phyloP scores from a whole-genome alignment of 2,888 invertebrate species.

The Himalopsyche japonica region DNA sequence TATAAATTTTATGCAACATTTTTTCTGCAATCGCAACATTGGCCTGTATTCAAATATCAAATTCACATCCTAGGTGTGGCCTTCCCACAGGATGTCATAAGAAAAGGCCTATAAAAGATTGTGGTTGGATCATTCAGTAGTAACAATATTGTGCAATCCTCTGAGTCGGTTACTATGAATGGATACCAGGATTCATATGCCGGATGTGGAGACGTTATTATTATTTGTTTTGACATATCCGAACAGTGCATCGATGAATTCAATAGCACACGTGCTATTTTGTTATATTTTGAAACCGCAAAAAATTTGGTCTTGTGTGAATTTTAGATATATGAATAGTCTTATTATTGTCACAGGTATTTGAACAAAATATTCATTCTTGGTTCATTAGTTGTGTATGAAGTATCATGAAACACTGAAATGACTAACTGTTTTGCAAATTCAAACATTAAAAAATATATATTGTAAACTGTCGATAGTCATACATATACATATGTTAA shows the following conservation, averaged over 20 bases:
- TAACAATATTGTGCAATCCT: not conserved
- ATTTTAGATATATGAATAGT: not conserved
- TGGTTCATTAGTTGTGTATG: too few species aligned
- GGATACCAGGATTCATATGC: not conserved
- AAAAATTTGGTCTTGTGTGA: not conserved
- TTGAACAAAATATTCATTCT: too few species aligned
- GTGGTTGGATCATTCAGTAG: not conserved
- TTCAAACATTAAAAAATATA: too few species aligned
- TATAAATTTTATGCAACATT: not conserved
- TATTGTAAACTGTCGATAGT: too few species aligned
- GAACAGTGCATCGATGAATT: not conserved
- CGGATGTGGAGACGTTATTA: not conserved
- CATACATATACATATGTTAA: too few species aligned
- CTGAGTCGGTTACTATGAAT: not conserved
- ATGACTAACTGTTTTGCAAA: too few species aligned
- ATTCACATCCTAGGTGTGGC: not conserved
- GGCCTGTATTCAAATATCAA: not conserved
- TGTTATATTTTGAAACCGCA: not conserved
- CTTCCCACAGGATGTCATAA: not conserved
- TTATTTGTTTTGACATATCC: conserved; percentile 7
- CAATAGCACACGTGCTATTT: conserved; percentile 10
- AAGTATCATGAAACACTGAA: too few species aligned
- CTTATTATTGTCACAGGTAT: too few species aligned
- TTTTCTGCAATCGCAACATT: not conserved
- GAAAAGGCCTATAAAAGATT: not conserved